Conservation (phyloP, 1,140 invertebrate species). For the Spodoptera frugiperda region DNA sequence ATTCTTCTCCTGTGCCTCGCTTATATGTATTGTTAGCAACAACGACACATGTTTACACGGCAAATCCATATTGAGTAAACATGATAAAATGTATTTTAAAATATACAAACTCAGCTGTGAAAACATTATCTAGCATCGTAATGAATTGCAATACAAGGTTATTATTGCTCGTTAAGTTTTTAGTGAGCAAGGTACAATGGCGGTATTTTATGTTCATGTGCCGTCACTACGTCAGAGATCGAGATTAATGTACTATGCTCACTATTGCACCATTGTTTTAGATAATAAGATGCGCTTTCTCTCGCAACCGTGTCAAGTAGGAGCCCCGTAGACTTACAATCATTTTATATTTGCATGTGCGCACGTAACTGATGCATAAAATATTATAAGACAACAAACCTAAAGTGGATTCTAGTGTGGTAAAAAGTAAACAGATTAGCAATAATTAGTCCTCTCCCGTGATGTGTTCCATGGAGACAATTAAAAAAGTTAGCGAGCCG, state of each 20-base stretch:
- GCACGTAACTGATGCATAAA: conserved; percentile 17
- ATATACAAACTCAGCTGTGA: not conserved
- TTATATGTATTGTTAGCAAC: no score
- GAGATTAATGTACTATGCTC: conserved; percentile 27
- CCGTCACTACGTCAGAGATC: conserved; percentile 2
- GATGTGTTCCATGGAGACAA: conserved; percentile 35
- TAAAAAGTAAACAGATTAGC: conserved; percentile 41
- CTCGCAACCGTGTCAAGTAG: conserved; percentile 50
- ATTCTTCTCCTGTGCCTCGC: no score
- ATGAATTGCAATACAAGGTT: not conserved
- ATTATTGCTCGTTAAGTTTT: conserved; percentile 2
- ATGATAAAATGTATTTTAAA: no score
- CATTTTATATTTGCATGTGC: conserved; percentile 27
- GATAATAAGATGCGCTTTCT: conserved; percentile 52
- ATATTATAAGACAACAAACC: conserved; percentile 27
- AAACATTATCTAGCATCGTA: not conserved
- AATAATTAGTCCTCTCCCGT: conserved; percentile 10
- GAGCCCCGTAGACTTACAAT: conserved; percentile 48
- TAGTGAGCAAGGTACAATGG: conserved; percentile 7
- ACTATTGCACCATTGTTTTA: conserved; percentile 50
- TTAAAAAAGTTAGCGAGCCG: conserved; percentile 49
- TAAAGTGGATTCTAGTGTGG: not conserved
- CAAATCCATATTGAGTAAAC: no score
- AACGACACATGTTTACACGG: no score
- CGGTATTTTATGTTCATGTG: not conserved